Percentiles rank a stretch among this genome's conserved stretches.
These are phyloP conservation scores for Lapara coniferarum DNA, from an alignment of 2,888 invertebrate species.

Conservation along the genomic window DNA sequence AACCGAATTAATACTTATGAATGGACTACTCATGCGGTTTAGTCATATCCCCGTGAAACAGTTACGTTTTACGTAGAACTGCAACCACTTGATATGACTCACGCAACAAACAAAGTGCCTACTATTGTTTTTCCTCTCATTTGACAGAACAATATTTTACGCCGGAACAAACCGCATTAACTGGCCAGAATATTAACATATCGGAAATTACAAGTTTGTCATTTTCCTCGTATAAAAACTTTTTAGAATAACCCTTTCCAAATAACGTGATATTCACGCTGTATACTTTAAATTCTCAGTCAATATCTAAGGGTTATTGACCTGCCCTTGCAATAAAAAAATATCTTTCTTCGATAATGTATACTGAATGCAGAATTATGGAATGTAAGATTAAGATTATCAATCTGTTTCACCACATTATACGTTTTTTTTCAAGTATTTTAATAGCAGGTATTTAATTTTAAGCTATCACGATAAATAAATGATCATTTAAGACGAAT, in stretches of 20 bases:
- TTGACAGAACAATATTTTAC: slow-evolving; percentile 30
- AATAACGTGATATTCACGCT: background rate
- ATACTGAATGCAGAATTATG: no score
- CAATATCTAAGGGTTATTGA: background rate
- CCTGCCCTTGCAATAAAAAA: background rate
- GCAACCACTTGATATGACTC: slow-evolving; percentile 57
- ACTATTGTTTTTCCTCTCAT: slow-evolving; percentile 31
- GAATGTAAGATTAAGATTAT: no score
- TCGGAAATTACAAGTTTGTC: background rate
- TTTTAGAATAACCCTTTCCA: background rate
- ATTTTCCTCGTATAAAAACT: background rate
- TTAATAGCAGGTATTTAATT: no score
- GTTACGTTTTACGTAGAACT: slow-evolving; percentile 55
- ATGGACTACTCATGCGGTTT: slow-evolving; percentile 67
- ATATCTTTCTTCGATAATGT: no score
- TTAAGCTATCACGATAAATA: no score
- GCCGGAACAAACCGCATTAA: slow-evolving; percentile 32
- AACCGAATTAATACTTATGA: slow-evolving; percentile 60
- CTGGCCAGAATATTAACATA: background rate
- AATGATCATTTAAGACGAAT: no score
- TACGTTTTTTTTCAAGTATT: no score
- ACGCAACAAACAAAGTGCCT: slow-evolving; percentile 41
- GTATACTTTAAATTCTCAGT: background rate
- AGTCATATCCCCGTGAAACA: slow-evolving; percentile 64
- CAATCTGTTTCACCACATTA: no score